Percentiles rank a stretch among this genome's conserved stretches.
Conservation (phyloP, 2,113 vertebrate species). For the Entomyzon cyanotis region DNA sequence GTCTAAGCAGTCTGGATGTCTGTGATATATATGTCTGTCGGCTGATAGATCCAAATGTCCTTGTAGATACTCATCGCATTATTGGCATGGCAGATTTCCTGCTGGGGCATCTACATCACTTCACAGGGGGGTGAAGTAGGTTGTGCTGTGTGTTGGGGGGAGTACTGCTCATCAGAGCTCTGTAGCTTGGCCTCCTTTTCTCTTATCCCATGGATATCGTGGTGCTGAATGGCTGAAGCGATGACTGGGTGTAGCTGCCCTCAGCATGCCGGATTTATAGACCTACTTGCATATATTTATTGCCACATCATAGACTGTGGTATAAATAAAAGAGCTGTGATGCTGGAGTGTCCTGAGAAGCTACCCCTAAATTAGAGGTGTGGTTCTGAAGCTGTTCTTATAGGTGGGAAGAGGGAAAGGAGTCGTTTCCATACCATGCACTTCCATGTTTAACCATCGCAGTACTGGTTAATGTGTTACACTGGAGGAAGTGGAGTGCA, state of each 20-base stretch:
- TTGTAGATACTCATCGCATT: neutral
- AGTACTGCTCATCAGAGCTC: neutral
- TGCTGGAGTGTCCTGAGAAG: neutral
- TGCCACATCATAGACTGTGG: neutral
- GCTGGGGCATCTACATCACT: neutral
- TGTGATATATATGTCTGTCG: neutral
- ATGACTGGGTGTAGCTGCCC: neutral
- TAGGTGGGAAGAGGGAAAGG: neutral
- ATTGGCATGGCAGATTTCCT: neutral
- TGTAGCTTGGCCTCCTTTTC: neutral
- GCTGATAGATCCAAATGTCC: neutral
- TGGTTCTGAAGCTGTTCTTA: neutral
- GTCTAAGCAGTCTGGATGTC: neutral
- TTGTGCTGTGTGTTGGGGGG: no score
- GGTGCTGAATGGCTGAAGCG: neutral
- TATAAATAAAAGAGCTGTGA: neutral
- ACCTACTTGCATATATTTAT: neutral
- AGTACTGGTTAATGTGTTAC: neutral
- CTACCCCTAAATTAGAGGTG: constrained; percentile 11
- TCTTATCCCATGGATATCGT: no score
- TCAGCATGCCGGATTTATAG: neutral
- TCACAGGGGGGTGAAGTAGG: neutral
- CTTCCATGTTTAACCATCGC: neutral
- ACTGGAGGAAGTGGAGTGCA: neutral
- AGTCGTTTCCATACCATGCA: neutral